Evolutionary conservation across 64 coral and sea anemone species (phyloP).

Genomic region (Montipora foliosa): DNA sequence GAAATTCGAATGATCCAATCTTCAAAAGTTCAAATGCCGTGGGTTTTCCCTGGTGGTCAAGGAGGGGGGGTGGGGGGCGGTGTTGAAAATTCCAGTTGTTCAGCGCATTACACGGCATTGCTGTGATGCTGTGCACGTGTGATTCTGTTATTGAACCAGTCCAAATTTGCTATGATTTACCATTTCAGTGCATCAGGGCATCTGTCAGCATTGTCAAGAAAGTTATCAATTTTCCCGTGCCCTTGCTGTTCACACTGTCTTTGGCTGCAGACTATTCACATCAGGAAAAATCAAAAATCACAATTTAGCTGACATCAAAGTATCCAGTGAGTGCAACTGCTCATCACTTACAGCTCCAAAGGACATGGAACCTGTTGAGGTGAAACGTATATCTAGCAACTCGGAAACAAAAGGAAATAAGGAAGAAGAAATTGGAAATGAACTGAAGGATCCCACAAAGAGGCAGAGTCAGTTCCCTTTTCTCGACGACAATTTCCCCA

Average conservation of each 20-base stretch:
- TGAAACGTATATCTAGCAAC: background rate
- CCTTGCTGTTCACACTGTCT: conserved; percentile 5
- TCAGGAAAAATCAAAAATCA: background rate
- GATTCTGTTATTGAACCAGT: background rate
- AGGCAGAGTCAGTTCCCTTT: background rate
- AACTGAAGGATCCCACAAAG: background rate
- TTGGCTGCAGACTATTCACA: background rate
- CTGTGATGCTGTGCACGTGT: background rate
- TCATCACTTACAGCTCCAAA: background rate
- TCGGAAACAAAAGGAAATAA: background rate
- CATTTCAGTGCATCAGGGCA: background rate
- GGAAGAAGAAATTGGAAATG: background rate
- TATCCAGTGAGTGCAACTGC: background rate
- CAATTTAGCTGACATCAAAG: background rate
- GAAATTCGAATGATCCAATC: no score
- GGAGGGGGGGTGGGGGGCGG: no score
- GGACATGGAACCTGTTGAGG: background rate
- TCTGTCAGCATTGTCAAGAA: conserved; percentile 23
- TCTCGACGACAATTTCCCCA: background rate
- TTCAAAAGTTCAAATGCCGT: no score
- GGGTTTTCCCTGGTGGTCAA: no score
- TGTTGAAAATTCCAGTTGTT: no score
- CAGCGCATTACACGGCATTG: no score
- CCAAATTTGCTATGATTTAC: background rate
- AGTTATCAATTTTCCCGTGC: conserved; percentile 1